A percentile compares a stretch with the other conserved stretches of the same genome.
Conservation (phyloP, 2,113 vertebrate species). For the Semnornis frantzii region DNA sequence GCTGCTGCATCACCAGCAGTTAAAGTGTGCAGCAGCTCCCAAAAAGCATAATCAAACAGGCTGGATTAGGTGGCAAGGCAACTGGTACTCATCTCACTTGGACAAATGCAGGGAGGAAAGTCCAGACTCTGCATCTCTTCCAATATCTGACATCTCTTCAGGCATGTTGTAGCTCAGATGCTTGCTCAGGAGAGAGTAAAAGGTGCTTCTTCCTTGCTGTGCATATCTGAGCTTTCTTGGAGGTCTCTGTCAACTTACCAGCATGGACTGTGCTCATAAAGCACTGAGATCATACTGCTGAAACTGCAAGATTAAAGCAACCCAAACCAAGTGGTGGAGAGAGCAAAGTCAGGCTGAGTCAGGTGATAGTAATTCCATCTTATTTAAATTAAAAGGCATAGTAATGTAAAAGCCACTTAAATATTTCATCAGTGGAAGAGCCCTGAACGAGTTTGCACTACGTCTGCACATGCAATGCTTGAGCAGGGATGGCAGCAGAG, state of each 20-base stretch:
- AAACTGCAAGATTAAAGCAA: neutral
- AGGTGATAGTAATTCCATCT: neutral
- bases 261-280: neutral
- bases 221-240: neutral
- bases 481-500: neutral
- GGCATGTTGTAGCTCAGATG: rapidly evolving
- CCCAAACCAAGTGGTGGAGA: neutral
- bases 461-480: neutral
- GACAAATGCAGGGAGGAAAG: neutral
- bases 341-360: neutral
- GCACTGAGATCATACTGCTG: neutral
- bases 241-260: neutral
- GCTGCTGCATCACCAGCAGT: neutral
- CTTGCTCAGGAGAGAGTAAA: neutral
- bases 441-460: neutral
- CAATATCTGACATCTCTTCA: neutral
- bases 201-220: neutral
- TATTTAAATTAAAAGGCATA: conserved; percentile 6
- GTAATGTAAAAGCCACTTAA: neutral
- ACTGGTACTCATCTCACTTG: neutral
- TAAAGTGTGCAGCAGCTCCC: neutral
- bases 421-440: neutral
- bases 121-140: neutral
- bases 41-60: neutral
- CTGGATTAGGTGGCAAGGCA: neutral